Conservation (phyloP, 2,888 invertebrate species). For the Phalera bucephala region DNA sequence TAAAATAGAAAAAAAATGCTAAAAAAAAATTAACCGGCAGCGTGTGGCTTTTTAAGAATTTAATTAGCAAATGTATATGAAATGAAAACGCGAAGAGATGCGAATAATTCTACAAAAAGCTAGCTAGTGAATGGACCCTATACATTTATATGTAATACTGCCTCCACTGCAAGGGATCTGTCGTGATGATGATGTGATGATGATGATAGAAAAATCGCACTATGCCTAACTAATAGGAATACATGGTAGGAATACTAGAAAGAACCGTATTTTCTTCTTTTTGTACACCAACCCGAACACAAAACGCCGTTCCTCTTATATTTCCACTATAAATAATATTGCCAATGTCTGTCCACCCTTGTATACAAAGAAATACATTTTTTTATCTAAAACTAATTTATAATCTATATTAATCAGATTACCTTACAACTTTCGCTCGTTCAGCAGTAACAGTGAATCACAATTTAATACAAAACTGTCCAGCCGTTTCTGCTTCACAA, state of each 20-base stretch:
- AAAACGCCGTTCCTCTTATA: neutral
- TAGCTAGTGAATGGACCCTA: neutral
- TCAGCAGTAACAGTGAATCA: slow-evolving; percentile 14
- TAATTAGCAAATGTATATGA: too few species aligned
- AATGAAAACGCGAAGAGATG: too few species aligned
- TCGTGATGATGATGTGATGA: too few species aligned
- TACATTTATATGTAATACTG: neutral
- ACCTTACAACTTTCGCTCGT: slow-evolving; percentile 33
- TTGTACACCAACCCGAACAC: neutral
- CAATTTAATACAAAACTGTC: slow-evolving; percentile 25
- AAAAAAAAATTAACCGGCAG: too few species aligned
- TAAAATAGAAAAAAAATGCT: too few species aligned
- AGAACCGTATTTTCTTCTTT: too few species aligned
- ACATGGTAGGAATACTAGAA: too few species aligned
- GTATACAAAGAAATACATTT: slow-evolving; percentile 32
- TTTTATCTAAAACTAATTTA: slow-evolving; percentile 38
- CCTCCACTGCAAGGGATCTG: too few species aligned
- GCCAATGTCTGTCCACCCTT: slow-evolving; percentile 33
- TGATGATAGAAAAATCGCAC: too few species aligned
- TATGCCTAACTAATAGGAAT: too few species aligned
- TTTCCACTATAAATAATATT: slow-evolving; percentile 35
- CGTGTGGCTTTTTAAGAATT: too few species aligned
- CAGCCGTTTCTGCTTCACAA: slow-evolving; percentile 24
- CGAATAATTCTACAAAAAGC: too few species aligned
- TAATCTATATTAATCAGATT: slow-evolving; percentile 37